These are phyloP conservation scores for Chymomyza caudatula DNA, from an alignment of 2,888 invertebrate species.

Conservation along the genomic window DNA sequence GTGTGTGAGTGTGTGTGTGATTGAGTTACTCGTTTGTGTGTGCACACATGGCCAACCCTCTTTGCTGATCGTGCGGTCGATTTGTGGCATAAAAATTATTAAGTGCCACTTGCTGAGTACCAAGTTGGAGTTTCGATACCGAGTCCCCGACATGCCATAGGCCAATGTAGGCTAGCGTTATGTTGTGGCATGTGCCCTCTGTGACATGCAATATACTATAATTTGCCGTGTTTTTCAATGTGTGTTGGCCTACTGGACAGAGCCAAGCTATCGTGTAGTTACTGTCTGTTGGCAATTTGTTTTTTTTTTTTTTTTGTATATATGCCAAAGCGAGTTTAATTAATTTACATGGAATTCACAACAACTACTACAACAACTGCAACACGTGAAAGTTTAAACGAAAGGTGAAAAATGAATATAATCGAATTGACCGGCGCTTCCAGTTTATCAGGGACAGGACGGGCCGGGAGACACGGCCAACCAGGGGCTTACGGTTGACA, in stretches of 20 bases:
- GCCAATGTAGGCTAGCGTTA: slow-evolving; percentile 24
- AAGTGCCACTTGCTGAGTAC: slow-evolving; percentile 51
- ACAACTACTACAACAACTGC: slow-evolving; percentile 41
- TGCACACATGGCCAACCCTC: slow-evolving; percentile 32
- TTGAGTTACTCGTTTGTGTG: background rate
- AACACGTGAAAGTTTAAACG: slow-evolving; percentile 69
- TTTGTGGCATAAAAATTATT: slow-evolving; percentile 69
- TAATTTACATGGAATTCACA: slow-evolving; percentile 72
- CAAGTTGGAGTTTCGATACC: background rate
- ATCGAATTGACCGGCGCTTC: slow-evolving; percentile 65
- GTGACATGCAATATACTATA: slow-evolving; percentile 69
- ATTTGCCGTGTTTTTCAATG: slow-evolving; percentile 60
- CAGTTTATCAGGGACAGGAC: no score
- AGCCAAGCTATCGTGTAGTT: background rate
- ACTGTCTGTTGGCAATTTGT: slow-evolving; percentile 53
- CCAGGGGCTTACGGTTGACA: slow-evolving; percentile 43
- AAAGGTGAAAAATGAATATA: slow-evolving; percentile 70
- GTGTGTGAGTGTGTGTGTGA: background rate
- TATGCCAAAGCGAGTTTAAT: slow-evolving; percentile 68
- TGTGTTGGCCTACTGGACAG: background rate
- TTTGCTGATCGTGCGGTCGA: slow-evolving; percentile 68
- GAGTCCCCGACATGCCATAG: background rate
- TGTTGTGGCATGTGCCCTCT: slow-evolving; percentile 59
- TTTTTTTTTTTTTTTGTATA: slow-evolving; percentile 25
- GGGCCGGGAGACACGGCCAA: background rate